phyloP scores from a whole-genome alignment of 1,140 invertebrate genomes.

The Acromyrmex charruanus region DNA sequence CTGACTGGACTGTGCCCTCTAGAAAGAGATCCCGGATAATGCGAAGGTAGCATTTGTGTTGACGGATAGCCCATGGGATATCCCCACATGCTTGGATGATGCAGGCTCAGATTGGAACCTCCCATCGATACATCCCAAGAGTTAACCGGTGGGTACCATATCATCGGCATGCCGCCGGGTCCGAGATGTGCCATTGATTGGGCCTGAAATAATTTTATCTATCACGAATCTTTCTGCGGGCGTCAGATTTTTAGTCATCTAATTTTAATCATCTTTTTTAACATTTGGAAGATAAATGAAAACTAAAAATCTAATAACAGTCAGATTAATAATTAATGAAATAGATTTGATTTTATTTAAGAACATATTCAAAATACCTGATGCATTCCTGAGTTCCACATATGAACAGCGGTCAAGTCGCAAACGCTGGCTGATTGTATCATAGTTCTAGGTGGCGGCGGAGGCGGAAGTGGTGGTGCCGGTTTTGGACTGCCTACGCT shows the following conservation, averaged over 20 bases:
- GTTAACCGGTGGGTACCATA: constrained; percentile 85
- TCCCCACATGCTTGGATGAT: constrained; percentile 82
- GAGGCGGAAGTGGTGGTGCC: constrained; percentile 77
- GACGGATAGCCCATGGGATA: constrained; percentile 84
- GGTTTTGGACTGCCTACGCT: constrained; percentile 77
- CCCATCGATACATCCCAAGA: constrained; percentile 82
- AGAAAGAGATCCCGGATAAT: constrained; percentile 82
- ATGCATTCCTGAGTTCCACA: constrained; percentile 83
- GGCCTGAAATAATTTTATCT: constrained; percentile 84
- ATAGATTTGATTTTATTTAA: not conserved
- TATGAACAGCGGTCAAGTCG: constrained; percentile 80
- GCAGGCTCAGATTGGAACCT: constrained; percentile 84
- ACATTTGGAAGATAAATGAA: not conserved
- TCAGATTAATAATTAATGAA: not conserved
- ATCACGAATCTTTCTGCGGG: not conserved
- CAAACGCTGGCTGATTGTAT: constrained; percentile 84
- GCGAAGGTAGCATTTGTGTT: constrained; percentile 86
- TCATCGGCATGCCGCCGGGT: constrained; percentile 81
- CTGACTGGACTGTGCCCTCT: constrained; percentile 85
- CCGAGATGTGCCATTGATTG: constrained; percentile 90
- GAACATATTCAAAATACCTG: constrained; percentile 75
- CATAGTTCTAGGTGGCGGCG: constrained; percentile 79
- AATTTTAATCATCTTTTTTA: not conserved
- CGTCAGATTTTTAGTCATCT: not conserved
- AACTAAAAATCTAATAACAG: not conserved